Conservation (phyloP, 2,888 invertebrate species). For the Bursaphelenchus okinawaensis region DNA sequence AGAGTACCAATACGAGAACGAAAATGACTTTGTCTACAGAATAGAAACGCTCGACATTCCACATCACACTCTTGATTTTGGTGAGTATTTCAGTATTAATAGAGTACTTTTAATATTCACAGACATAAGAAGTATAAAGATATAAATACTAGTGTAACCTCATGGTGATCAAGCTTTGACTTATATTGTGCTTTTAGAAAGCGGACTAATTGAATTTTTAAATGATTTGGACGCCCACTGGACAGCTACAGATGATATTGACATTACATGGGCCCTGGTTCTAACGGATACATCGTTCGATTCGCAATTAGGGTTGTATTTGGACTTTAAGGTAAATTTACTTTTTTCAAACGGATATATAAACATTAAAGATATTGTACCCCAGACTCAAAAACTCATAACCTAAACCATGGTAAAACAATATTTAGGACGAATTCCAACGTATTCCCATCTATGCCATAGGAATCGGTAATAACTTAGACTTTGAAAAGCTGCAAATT, state of each 20-base stretch:
- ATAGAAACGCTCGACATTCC: neutral
- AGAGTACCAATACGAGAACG: neutral
- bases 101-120: no score
- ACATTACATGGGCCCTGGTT: slow-evolving; percentile 11
- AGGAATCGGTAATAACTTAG: slow-evolving; percentile 20
- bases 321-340: neutral
- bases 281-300: slow-evolving; percentile 4
- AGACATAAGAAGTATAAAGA: no score
- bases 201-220: neutral
- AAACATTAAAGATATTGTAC: no score
- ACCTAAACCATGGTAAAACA: neutral
- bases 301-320: neutral
- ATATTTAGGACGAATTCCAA: neutral
- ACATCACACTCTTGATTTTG: neutral
- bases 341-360: no score
- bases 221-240: neutral
- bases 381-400: no score
- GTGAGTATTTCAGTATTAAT: no score
- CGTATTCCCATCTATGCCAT: slow-evolving; percentile 13
- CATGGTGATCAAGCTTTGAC: no score
- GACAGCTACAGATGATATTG: slow-evolving; percentile 7
- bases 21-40: neutral
- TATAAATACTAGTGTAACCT: no score
- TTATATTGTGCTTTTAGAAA: no score
- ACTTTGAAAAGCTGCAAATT: slow-evolving; percentile 18